Evolutionary conservation across 2,113 vertebrate genomes (phyloP), one percentile per base, ranked within the genome.

Genomic region (Ophthalmolycus amberensis): DNA sequence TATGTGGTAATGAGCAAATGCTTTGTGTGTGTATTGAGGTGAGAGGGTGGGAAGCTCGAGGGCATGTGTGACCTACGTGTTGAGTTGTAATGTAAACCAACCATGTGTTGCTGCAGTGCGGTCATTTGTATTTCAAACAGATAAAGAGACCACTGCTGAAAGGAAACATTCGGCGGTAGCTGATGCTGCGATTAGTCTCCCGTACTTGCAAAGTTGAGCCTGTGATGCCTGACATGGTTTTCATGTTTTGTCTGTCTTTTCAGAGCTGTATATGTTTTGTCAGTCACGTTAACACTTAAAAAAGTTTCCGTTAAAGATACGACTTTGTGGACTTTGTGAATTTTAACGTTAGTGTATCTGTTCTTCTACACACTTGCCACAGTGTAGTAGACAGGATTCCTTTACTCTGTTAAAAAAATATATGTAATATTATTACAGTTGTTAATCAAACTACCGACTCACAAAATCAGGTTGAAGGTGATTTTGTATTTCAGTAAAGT

Each of bases 41-140:
- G 87, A 74, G 80, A 70, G 77, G 72, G 46, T 32, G 81, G 54
- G 81, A 58, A 27, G 88, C 81, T 76, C 1, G 9, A 20, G 80
- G 90, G 79, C 84, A 82, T 79, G 75, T 90, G 87, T 85, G 88
- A 90, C 86, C 85, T 84, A 46, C 9, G 84, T 87, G 84, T 89
- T 85, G 91, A 94, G 86, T 79, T 88, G 82, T 88, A 92, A 86
- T 91, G 85, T 90, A 91, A 94, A 90, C 90, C 75, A 46, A 64
- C 85, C 87, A 58, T 85, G 79, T 89, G 91, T 90, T 89, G 80
- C 83, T 88, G 60, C 79, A 84, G 14, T 85, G 89, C 88, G 91
- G 90, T 86, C 87, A 83, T 91, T 91, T 91, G 89, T 90, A 88
- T 88, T 85, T 90, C 83, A 90, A 83, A 83, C 77, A 77, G 71